Base-by-base conservation (phyloP, 2,113 vertebrate genomes). In the Rhodinocichla rosea region DNA sequence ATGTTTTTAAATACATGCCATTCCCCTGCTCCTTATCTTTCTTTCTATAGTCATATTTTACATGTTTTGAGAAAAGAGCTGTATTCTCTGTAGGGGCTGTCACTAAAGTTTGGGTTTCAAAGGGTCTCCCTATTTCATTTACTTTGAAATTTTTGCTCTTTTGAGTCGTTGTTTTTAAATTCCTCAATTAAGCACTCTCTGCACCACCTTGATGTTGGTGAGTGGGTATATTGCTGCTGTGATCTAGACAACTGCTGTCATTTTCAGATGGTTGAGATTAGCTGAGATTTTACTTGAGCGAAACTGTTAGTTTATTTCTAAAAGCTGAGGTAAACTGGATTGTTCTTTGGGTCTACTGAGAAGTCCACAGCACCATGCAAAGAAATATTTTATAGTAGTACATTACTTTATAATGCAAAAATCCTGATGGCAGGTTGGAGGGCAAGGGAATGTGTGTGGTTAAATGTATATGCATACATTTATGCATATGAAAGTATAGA, bases 161-260 rank as follows among this genome's bases (percentile, higher is more conserved):
- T 92, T 92, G 79, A 82, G 75, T 93, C 7, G 17, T 95, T 4
- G 26, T 94, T 95, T 97, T 95, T 90, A 97, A 96, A 96, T 91
- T 91, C 93, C 78, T 90, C 92, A 96, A 84, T 92, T 97, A 95
- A 92, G 92, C 89, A 91, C 52, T 67, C 76, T 95, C 74, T 19
- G 35, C 45, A 79, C 86, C 77, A 96, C 86, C 93, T 96, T 88
- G 65, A 95, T 87, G 71, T 92, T 89, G 76, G 73, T 88, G 89
- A 93, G 77, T 83, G 89, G 92, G 52, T 90, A 93, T 87, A 90
- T 74, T 86, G 39, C 56, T 59, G 60, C 88, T 89, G 57, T 95
- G 64, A 73, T 45, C 89, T 95, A 95, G 93, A 92, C 95, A 94
- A 95, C 91, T 94, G 87, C 95, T 97, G 95, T 93, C 94, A 57